Evolutionary conservation across 1,140 invertebrate species (phyloP).

Genomic region (Diplogasteroides magnus): DNA sequence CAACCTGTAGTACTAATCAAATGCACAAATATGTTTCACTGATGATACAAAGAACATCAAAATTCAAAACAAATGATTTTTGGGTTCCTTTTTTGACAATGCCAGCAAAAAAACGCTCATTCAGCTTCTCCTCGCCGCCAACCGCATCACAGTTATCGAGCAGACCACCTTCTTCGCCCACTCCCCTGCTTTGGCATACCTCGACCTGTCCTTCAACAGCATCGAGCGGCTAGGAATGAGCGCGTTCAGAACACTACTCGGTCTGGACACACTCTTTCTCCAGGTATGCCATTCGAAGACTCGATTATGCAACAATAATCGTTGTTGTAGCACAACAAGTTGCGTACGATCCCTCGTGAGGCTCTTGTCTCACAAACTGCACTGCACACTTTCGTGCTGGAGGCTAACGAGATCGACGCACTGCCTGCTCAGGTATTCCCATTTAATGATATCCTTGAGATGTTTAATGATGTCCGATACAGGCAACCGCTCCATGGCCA

Average conservation of each 20-base stretch:
- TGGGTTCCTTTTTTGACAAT: no score
- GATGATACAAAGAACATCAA: no score
- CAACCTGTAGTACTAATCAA: no score
- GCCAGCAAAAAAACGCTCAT: no score
- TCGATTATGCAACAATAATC: no score
- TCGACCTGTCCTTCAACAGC: conserved; percentile 25
- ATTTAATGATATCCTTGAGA: conserved; percentile 15
- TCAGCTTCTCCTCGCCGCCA: background rate
- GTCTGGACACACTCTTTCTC: conserved; percentile 23
- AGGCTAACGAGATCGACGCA: conserved; percentile 18
- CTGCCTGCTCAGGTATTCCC: conserved; percentile 17
- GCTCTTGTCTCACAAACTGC: conserved; percentile 1
- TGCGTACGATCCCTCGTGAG: conserved; percentile 12
- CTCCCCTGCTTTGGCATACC: conserved; percentile 14
- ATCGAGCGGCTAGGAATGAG: conserved; percentile 10
- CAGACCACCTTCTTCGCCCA: conserved; percentile 14
- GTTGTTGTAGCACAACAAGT: conserved; percentile 19
- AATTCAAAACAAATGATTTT: no score
- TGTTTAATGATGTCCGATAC: conserved; percentile 5
- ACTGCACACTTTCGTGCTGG: conserved; percentile 22
- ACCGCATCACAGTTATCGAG: background rate
- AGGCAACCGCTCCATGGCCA: background rate
- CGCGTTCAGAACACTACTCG: conserved; percentile 18
- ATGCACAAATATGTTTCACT: no score
- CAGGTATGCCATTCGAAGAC: conserved; percentile 10